Base-by-base conservation (phyloP, 2,888 invertebrate species). In the Heliconius sara region DNA sequence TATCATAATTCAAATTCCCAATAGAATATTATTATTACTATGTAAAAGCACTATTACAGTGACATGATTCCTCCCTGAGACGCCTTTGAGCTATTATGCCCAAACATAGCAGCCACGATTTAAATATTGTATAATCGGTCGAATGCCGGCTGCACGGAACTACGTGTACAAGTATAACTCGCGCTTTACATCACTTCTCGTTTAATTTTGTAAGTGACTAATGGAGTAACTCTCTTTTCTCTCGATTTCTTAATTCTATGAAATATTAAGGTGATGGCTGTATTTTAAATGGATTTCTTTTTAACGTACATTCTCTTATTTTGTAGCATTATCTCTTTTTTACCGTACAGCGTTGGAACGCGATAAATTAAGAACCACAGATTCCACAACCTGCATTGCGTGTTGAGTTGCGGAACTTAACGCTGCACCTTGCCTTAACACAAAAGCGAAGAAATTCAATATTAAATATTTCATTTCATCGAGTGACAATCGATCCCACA, bases 101-200 rank as follows among this genome's bases (percentile, higher is more conserved):
- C 70, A 70, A 70, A 70, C 70, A 47, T 70, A 43, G 25, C 70
- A 27, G 16, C 43, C 70, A 43, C 16, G 25, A 70, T 70, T 70
- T 70, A 70, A 70, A 70, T 70, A 70, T 70, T 70, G 70, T 70
- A 70, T 70, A 70, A 70, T 70, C 70, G 43, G 25, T 19, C 70
- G 70, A 68, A 68, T 43, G 43, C 22, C 67, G 67, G 67, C 25
- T 43, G 43, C 16, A 25, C 43, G 39, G 68, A 39, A 68, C 68
- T 68, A 60, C 60, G n/a, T n/a, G 13, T 43, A 43, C 43, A 70
- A 43, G 43, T 43, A 43, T 25, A 70, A 13, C 25, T 6, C 2
- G 9, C 43, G 16, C 43, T 70, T 47, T 25, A 47, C 13, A 25
- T 70, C 25, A 70, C 25, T 47, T 68, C 25, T 10, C 34, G 2